Conservation (phyloP, 1,140 invertebrate genomes). For the Ctenoplectra terminalis region DNA sequence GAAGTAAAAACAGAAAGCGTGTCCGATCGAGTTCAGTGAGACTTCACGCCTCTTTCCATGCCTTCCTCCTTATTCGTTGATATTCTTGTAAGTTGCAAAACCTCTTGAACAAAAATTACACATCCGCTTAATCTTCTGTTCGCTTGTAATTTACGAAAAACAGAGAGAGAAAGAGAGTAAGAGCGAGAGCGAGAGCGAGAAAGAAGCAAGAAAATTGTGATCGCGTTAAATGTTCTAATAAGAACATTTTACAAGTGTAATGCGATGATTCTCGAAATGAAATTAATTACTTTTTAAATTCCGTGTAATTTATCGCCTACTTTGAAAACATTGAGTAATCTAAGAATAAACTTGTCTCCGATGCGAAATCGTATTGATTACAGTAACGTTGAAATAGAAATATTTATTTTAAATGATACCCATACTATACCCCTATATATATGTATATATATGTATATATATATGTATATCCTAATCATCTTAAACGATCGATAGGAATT, state of each 20-base stretch:
- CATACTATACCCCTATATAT: too few relatives aligned
- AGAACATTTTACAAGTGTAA: too few relatives aligned
- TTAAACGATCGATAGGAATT: background rate
- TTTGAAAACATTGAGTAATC: background rate
- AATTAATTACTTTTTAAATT: background rate
- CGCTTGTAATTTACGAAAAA: too few relatives aligned
- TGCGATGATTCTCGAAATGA: too few relatives aligned
- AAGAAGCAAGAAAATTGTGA: background rate
- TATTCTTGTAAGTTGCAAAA: conserved; percentile 6
- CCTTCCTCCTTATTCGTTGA: conserved; percentile 20
- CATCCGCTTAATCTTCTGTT: too few relatives aligned
- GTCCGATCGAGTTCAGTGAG: conserved; percentile 56
- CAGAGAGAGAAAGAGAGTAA: too few relatives aligned
- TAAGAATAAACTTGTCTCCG: background rate
- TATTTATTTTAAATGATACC: too few relatives aligned
- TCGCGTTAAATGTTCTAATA: too few relatives aligned
- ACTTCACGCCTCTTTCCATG: conserved; percentile 52
- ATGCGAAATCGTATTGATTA: too few relatives aligned
- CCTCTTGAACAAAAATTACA: background rate
- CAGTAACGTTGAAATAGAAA: background rate
- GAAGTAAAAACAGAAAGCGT: conserved; percentile 71
- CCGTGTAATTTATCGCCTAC: background rate
- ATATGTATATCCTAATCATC: too few relatives aligned
- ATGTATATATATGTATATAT: too few relatives aligned
- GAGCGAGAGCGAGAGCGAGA: too few relatives aligned